phyloP scores from a whole-genome alignment of 2,888 invertebrate species.

The Belgica antarctica region DNA sequence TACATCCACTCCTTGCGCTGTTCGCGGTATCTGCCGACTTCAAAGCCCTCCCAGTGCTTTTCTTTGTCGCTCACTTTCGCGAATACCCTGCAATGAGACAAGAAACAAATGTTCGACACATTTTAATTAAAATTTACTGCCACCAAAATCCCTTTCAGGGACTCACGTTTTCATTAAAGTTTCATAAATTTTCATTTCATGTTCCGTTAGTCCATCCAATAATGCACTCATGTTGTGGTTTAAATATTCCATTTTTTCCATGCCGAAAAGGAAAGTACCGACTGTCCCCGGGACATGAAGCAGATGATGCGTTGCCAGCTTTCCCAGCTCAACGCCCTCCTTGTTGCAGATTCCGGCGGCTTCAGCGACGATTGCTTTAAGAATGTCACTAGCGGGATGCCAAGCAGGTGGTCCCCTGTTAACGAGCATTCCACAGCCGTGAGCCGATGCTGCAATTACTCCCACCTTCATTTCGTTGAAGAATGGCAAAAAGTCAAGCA shows the following conservation, averaged over 20 bases:
- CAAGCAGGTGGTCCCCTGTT: conserved; percentile 57
- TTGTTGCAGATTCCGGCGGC: conserved; percentile 54
- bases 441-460: conserved; percentile 60
- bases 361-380: conserved; percentile 52
- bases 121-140: conserved; percentile 5
- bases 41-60: conserved; percentile 41
- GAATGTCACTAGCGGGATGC: conserved; percentile 58
- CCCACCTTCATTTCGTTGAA: conserved; percentile 60
- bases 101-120: not conserved
- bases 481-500: conserved; percentile 58
- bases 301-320: conserved; percentile 53
- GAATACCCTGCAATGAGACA: not conserved
- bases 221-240: conserved; percentile 64
- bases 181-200: conserved; percentile 63
- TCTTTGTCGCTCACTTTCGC: not conserved
- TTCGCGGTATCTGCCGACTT: conserved; percentile 27
- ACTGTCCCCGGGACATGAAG: conserved; percentile 49
- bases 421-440: conserved; percentile 61
- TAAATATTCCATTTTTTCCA: conserved; percentile 50
- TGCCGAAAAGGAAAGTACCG: conserved; percentile 40
- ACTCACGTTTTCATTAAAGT: conserved; percentile 64
- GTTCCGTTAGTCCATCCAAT: conserved; percentile 62
- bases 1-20: conserved; percentile 30
- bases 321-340: conserved; percentile 52
- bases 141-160: not conserved